Evolutionary conservation across 64 coral and sea anemone species (phyloP).

Genomic region (Montipora cactus): DNA sequence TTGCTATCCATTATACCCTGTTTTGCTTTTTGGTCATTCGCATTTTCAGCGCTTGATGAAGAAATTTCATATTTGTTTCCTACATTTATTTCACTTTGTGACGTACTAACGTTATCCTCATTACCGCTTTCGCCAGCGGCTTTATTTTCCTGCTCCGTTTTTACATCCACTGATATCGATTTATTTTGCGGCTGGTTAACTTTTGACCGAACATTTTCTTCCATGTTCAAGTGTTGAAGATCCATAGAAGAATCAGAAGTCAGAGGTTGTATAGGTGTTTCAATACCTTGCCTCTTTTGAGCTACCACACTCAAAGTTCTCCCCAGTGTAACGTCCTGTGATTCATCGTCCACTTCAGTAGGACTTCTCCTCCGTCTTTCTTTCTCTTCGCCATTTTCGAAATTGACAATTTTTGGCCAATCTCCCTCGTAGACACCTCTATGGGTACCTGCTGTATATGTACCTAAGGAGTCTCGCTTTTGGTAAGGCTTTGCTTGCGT

Average conservation of each 20-base stretch:
- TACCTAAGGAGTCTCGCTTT: conserved; percentile 61
- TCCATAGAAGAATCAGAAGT: conserved; percentile 38
- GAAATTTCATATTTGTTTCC: conserved; percentile 19
- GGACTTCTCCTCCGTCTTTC: conserved; percentile 54
- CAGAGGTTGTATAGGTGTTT: conserved; percentile 64
- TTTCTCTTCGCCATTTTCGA: conserved; percentile 43
- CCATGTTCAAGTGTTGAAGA: background rate
- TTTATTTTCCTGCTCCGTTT: conserved; percentile 17
- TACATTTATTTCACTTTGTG: background rate
- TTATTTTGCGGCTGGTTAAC: conserved; percentile 27
- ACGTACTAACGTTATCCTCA: background rate
- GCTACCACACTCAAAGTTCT: conserved; percentile 22
- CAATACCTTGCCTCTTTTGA: conserved; percentile 60
- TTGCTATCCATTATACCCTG: background rate
- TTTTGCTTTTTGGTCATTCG: background rate
- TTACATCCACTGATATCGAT: background rate
- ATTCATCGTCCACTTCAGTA: conserved; percentile 49
- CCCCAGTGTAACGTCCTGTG: background rate
- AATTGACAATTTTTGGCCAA: conserved; percentile 43
- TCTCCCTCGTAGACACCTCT: conserved; percentile 50
- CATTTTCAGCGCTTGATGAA: conserved; percentile 67
- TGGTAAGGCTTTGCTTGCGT: conserved; percentile 72
- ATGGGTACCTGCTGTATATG: conserved; percentile 44
- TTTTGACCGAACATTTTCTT: conserved; percentile 39
- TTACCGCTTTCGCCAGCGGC: background rate